These are phyloP conservation scores for Bombylius major DNA, from an alignment of 2,888 invertebrate genomes.

Conservation along the genomic window DNA sequence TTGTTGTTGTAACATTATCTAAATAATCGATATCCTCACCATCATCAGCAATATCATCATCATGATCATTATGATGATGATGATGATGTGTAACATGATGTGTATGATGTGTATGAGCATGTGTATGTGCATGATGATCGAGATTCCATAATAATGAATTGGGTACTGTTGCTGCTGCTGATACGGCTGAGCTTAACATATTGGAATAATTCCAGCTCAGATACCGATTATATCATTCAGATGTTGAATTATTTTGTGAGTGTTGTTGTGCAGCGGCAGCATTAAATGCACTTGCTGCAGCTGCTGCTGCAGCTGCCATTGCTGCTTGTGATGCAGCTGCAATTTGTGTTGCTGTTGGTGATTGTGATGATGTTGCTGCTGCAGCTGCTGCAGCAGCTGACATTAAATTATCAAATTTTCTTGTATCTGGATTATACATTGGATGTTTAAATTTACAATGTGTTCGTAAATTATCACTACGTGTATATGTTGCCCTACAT, in stretches of 20 bases:
- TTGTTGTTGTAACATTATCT: slow-evolving; percentile 4
- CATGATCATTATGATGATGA: neutral
- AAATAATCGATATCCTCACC: slow-evolving; percentile 3
- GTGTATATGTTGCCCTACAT: slow-evolving; percentile 81
- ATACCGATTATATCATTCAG: slow-evolving; percentile 30
- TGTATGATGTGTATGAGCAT: neutral
- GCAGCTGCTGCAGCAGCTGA: slow-evolving; percentile 42
- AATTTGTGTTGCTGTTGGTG: slow-evolving; percentile 42
- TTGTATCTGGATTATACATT: slow-evolving; percentile 72
- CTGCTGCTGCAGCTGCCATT: slow-evolving; percentile 36
- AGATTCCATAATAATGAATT: slow-evolving; percentile 27
- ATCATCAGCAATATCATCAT: slow-evolving; percentile 2
- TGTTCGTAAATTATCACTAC: slow-evolving; percentile 84
- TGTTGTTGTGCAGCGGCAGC: slow-evolving; percentile 28
- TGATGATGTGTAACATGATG: neutral
- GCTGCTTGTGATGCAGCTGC: slow-evolving; percentile 39
- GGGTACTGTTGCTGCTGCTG: slow-evolving; percentile 7
- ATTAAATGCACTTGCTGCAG: slow-evolving; percentile 26
- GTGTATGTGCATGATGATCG: slow-evolving; percentile 14
- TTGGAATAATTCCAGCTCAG: slow-evolving; percentile 34
- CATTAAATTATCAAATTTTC: slow-evolving; percentile 67
- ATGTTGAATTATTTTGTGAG: slow-evolving; percentile 24
- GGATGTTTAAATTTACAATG: slow-evolving; percentile 90
- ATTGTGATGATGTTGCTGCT: slow-evolving; percentile 29
- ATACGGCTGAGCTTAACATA: slow-evolving; percentile 18